Evolutionary conservation across 2,113 vertebrate genomes (phyloP), one percentile per base, ranked within the genome.

Genomic region (Heloderma charlesbogerti): DNA sequence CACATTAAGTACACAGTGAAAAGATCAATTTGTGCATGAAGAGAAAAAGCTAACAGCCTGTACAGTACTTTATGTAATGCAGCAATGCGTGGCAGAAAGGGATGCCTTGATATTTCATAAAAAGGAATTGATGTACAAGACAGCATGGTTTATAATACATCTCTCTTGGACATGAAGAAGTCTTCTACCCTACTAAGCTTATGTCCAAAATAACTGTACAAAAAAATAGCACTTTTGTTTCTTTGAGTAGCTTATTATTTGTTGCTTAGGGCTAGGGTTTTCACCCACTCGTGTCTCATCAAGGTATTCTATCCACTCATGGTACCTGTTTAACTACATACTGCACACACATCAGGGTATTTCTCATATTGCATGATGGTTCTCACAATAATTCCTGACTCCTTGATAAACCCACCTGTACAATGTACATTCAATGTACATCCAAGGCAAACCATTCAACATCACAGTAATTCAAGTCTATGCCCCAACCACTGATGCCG

Each of bases 61-160:
- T 79, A 67, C 27, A 63, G 22, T 2, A 37, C 0, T 0, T 63
- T 88, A 92, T 4, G 37, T 66, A 75, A 66, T 3, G 16, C 83
- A 93, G n/a, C 69, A 93, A 22, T 25, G 69, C 87, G n/a, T 60
- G 63, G 81, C 67, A 0, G 40, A 0, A 37, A 12, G 0, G 31
- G 80, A n/a, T 75, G 12, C n/a, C 87, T 81, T 93, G 34, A 83
- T 25, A 57, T 91, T n/a, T 34, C 27, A 37, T 37, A 57, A 48
- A 29, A 81, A 77, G 80, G 77, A 91, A 3, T 34, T 18, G 29
- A 37, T 0, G 0, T 87, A 75, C 7, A 69, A 74, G 43, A 89
- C 12, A 91, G 67, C 34, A 15, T 66, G 0, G 4, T 89, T 29
- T 25, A 25, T 10, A 91, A 9, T 66, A 12, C 18, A 7, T 63